These are phyloP conservation scores for Poecile montanus DNA, from an alignment of 2,797 vertebrate genomes.

Conservation along the genomic window DNA sequence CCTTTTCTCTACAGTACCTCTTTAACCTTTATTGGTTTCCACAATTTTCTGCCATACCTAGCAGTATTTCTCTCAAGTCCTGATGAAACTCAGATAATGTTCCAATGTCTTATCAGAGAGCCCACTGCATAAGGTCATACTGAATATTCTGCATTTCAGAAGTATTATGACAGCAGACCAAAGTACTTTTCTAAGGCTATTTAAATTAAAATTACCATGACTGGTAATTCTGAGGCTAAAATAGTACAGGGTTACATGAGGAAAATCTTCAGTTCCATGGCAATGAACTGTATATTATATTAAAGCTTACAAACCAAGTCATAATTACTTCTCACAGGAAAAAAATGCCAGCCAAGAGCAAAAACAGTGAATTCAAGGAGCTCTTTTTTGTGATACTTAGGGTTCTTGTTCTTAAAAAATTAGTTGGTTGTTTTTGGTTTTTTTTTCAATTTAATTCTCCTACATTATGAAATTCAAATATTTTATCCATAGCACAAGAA, in stretches of 20 bases:
- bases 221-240: background rate
- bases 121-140: background rate
- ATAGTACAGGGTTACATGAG: background rate
- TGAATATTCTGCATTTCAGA: background rate
- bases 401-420: background rate
- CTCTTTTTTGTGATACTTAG: background rate
- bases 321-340: background rate
- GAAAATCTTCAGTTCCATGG: background rate
- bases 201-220: background rate
- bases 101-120: background rate
- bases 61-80: background rate
- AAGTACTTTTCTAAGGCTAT: background rate
- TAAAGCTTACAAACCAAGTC: background rate
- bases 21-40: background rate
- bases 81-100: background rate
- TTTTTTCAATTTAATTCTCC: background rate
- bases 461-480: background rate
- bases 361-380: background rate
- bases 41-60: background rate
- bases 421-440: too few relatives aligned
- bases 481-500: background rate
- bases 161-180: background rate
- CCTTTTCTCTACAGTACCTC: background rate
- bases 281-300: background rate
- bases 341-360: background rate